Conservation (phyloP, 2,113 vertebrate genomes). For the Calypte anna region DNA sequence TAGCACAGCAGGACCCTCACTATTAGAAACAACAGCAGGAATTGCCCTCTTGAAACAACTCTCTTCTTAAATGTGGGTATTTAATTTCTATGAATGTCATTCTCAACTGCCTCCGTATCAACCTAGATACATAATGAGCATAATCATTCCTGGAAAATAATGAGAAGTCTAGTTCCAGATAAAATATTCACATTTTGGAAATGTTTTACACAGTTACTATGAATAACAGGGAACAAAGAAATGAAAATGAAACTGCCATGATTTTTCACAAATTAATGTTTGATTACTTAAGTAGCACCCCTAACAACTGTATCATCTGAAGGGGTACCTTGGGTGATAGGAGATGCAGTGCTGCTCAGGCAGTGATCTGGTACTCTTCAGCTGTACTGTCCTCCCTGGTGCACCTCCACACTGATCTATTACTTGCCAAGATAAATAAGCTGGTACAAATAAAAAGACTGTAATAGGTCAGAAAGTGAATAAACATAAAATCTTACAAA, state of each 20-base stretch:
- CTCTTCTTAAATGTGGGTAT: background rate
- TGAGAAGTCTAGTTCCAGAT: background rate
- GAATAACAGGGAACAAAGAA: background rate
- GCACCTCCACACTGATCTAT: fast-evolving
- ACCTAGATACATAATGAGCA: background rate
- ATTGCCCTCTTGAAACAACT: constrained; percentile 8
- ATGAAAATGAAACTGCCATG: background rate
- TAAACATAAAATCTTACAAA: background rate
- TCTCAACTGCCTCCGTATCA: background rate
- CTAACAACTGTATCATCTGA: background rate
- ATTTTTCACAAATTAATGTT: background rate
- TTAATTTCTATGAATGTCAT: background rate
- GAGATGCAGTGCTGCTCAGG: background rate
- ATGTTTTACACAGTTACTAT: background rate
- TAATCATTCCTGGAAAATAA: constrained; percentile 27
- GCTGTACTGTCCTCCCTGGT: background rate
- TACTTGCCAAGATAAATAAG: background rate
- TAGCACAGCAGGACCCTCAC: constrained; percentile 35
- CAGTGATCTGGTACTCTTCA: background rate
- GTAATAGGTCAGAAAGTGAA: background rate
- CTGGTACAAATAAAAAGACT: background rate
- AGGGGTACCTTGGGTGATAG: background rate
- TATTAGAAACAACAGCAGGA: constrained; percentile 2
- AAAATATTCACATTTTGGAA: constrained; percentile 6
- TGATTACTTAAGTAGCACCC: background rate